Evolutionary conservation across 2,888 invertebrate genomes (phyloP).

Genomic region (Beris morrisii): DNA sequence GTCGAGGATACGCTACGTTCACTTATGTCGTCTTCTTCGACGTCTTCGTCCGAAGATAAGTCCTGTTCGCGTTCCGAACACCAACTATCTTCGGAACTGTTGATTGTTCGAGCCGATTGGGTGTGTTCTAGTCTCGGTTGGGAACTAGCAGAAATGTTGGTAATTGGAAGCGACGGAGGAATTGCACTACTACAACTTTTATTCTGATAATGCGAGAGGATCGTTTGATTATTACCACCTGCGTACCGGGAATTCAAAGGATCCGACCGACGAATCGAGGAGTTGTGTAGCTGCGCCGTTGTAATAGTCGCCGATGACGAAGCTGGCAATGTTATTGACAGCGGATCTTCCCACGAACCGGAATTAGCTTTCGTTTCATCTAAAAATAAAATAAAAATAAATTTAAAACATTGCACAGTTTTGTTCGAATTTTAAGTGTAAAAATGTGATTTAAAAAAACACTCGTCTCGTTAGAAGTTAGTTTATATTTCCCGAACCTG

Average conservation of each 20-base stretch:
- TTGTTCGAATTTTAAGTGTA: too few relatives aligned
- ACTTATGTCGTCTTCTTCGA: slow-evolving; percentile 66
- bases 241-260: slow-evolving; percentile 44
- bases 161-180: slow-evolving; percentile 41
- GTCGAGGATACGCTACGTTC: slow-evolving; percentile 48
- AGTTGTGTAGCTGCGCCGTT: slow-evolving; percentile 51
- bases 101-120: slow-evolving; percentile 48
- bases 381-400: slow-evolving; percentile 51
- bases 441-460: too few relatives aligned
- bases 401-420: too few relatives aligned
- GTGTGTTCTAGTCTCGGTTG: slow-evolving; percentile 45
- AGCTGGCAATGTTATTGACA: slow-evolving; percentile 42
- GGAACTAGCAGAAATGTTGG: slow-evolving; percentile 34
- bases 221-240: slow-evolving; percentile 44
- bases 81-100: slow-evolving; percentile 67
- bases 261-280: slow-evolving; percentile 48
- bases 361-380: slow-evolving; percentile 78
- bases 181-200: slow-evolving; percentile 46
- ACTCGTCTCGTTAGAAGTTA: too few relatives aligned
- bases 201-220: slow-evolving; percentile 47
- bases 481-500: too few relatives aligned
- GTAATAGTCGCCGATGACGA: slow-evolving; percentile 49
- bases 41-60: slow-evolving; percentile 60
- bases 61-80: slow-evolving; percentile 52
- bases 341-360: slow-evolving; percentile 76